Percentiles rank a stretch among this genome's conserved stretches.
These are phyloP conservation scores for Eriosoma lanigerum DNA, from an alignment of 1,140 invertebrate genomes.

Conservation along the genomic window DNA sequence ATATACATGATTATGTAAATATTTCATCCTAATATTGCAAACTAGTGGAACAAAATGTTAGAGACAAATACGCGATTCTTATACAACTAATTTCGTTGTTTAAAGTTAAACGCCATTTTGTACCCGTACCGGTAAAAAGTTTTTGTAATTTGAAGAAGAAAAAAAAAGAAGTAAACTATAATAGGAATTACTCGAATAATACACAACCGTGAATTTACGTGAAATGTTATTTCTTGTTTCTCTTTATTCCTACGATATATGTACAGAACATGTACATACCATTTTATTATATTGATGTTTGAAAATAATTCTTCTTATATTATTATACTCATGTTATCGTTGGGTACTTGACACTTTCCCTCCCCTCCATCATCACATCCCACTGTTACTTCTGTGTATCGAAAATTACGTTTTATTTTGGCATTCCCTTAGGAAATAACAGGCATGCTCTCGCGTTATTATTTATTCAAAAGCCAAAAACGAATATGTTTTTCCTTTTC, in stretches of 20 bases:
- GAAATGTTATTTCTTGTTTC: not conserved
- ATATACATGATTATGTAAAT: too few relatives aligned
- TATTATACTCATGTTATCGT: constrained; percentile 47
- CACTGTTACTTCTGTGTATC: constrained; percentile 38
- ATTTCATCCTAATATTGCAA: constrained; percentile 19
- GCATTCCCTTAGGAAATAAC: constrained; percentile 51
- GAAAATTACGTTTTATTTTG: constrained; percentile 51
- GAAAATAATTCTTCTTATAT: constrained; percentile 44
- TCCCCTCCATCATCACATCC: not conserved
- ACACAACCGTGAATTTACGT: not conserved
- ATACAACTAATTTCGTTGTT: constrained; percentile 16
- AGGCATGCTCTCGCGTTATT: constrained; percentile 47
- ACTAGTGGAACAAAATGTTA: not conserved
- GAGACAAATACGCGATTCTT: constrained; percentile 9
- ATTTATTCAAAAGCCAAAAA: constrained; percentile 52
- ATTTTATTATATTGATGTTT: constrained; percentile 45
- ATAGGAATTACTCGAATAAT: constrained; percentile 13
- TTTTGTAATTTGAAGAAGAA: not conserved
- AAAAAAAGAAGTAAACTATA: not conserved
- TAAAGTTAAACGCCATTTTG: constrained; percentile 35
- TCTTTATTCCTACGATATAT: not conserved
- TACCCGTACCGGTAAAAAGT: constrained; percentile 37
- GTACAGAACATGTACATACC: not conserved
- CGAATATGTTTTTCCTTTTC: constrained; percentile 51
- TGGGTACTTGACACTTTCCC: constrained; percentile 32